phyloP scores from a whole-genome alignment of 2,888 invertebrate genomes.

The Theretra japonica region DNA sequence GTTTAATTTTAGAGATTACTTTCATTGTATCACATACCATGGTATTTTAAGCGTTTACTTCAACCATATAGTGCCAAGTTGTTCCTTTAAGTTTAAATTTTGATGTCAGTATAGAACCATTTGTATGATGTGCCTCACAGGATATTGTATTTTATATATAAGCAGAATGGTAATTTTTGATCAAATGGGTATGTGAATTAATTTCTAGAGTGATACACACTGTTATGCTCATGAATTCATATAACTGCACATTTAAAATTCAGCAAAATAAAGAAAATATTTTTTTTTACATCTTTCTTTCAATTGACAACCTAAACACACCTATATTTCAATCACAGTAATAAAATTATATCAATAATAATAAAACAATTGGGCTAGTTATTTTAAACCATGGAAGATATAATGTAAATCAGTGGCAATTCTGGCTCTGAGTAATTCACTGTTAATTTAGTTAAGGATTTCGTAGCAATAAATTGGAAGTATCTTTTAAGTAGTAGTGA shows the following conservation, averaged over 20 bases:
- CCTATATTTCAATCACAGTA: neutral
- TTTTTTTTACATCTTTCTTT: conserved; percentile 35
- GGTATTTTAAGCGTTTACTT: conserved; percentile 52
- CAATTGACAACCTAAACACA: conserved; percentile 29
- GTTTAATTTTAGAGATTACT: conserved; percentile 53
- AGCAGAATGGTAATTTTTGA: conserved; percentile 30
- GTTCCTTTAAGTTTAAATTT: conserved; percentile 50
- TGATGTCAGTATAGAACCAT: conserved; percentile 38
- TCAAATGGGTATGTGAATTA: conserved; percentile 28
- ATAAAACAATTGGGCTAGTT: no score
- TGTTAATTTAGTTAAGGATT: no score
- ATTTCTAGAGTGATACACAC: conserved; percentile 35
- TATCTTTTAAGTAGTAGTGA: no score
- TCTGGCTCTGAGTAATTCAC: no score
- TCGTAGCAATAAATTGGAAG: no score
- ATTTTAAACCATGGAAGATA: no score
- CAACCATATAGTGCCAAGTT: conserved; percentile 68
- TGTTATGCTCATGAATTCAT: conserved; percentile 44
- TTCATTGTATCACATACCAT: conserved; percentile 49
- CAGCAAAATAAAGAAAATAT: conserved; percentile 32
- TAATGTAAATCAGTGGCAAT: no score
- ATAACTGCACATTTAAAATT: conserved; percentile 46
- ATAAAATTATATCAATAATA: no score
- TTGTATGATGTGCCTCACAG: conserved; percentile 38
- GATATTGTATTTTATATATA: conserved; percentile 24